These are phyloP conservation scores for Saguinus midas DNA, from an alignment of 2,113 vertebrate species.

Conservation along the genomic window DNA sequence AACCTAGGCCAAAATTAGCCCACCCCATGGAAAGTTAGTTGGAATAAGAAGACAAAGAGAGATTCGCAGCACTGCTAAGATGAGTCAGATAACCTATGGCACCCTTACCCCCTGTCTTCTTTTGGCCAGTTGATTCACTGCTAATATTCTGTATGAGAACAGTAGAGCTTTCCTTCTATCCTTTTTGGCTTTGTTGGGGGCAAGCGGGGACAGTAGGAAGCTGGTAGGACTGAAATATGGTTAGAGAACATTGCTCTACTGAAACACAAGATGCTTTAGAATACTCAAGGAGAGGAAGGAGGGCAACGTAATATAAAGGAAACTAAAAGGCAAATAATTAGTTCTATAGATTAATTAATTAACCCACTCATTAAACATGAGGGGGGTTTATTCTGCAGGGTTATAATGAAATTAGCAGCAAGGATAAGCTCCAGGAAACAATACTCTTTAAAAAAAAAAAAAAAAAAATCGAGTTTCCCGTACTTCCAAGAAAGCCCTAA, in stretches of 20 bases:
- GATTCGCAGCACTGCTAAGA: neutral
- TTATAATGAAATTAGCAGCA: neutral
- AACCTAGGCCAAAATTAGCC: neutral
- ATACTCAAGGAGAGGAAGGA: neutral
- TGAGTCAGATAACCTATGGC: neutral
- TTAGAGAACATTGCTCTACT: neutral
- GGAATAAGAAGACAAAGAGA: neutral
- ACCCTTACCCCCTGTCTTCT: accelerated
- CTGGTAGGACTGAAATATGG: neutral
- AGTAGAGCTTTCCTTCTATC: neutral
- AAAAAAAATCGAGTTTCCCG: neutral
- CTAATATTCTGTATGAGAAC: neutral
- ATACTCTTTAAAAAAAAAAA: neutral
- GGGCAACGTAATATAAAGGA: neutral
- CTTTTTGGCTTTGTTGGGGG: neutral
- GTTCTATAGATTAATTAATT: neutral
- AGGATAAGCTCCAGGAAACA: neutral
- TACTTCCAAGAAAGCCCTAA: neutral
- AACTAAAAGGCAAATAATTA: neutral
- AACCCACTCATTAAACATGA: neutral
- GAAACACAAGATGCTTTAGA: neutral
- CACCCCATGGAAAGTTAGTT: neutral
- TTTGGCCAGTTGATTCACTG: neutral
- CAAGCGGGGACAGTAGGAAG: neutral
- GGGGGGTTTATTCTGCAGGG: neutral